Percentiles rank a stretch among this genome's conserved stretches.
phyloP scores from a whole-genome alignment of 2,113 vertebrate species.

The Gorsachius goisagi region DNA sequence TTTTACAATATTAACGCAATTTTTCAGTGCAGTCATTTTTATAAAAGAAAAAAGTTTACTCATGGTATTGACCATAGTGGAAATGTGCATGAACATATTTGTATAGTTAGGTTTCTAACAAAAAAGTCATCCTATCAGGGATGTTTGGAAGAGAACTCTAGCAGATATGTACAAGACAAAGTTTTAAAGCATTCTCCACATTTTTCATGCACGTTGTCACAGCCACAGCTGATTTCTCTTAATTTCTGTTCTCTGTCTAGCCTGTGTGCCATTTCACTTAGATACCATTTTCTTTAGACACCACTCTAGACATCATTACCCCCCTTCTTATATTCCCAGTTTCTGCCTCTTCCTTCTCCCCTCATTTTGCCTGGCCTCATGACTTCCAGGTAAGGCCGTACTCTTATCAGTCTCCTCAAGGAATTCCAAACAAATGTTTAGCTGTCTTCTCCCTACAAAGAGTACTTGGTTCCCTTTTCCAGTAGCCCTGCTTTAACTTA shows the following conservation, averaged over 20 bases:
- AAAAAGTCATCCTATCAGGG: not conserved
- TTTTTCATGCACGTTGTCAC: not conserved
- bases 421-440: not conserved
- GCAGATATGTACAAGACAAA: not conserved
- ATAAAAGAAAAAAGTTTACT: not conserved
- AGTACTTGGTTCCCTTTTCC: not conserved
- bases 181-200: not conserved
- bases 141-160: not conserved
- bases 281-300: not conserved
- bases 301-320: not conserved
- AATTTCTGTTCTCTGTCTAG: not conserved
- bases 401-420: not conserved
- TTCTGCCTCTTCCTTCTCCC: not conserved
- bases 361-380: not conserved
- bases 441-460: not conserved
- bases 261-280: not conserved
- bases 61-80: not conserved
- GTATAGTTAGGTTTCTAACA: not conserved
- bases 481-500: not conserved
- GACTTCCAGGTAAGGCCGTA: not conserved
- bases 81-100: not conserved
- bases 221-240: not conserved
- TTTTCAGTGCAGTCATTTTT: not conserved
- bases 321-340: not conserved
- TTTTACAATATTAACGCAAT: not conserved